Conservation (phyloP, 2,113 vertebrate species). For the Halichoerus grypus region DNA sequence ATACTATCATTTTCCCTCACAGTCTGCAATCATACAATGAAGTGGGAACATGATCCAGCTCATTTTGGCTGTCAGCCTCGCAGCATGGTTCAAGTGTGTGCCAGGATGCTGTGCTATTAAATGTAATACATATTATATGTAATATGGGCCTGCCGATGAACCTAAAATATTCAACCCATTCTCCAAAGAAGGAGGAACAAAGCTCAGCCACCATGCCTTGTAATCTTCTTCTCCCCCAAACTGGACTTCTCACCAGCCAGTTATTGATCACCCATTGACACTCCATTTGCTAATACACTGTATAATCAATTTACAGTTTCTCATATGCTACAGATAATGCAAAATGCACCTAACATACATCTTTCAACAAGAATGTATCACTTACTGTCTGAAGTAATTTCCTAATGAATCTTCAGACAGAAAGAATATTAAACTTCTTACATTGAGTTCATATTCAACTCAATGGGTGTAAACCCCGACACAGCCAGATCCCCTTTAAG, state of each 20-base stretch:
- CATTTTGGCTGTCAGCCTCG: conserved; percentile 21
- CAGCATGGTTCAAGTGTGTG: background rate
- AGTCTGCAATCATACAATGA: conserved; percentile 60
- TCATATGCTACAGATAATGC: background rate
- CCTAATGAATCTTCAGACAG: background rate
- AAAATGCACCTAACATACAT: background rate
- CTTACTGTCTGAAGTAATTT: background rate
- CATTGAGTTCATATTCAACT: background rate
- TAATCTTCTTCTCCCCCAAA: conserved; percentile 1
- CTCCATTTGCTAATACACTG: background rate
- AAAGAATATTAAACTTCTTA: background rate
- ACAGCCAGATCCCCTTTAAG: background rate
- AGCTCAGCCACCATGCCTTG: background rate
- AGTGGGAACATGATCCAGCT: conserved; percentile 29
- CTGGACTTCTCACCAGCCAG: conserved; percentile 33
- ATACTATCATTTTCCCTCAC: conserved; percentile 33
- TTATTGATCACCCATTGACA: background rate
- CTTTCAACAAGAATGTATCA: background rate
- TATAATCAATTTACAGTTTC: conserved; percentile 59
- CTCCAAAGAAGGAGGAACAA: background rate
- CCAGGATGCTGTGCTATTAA: conserved; percentile 39
- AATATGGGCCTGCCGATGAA: background rate
- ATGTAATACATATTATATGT: background rate
- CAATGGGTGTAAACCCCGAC: background rate
- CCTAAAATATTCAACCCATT: background rate